These are phyloP conservation scores for Choristoneura rosaceana DNA, from an alignment of 2,888 invertebrate species.

Conservation along the genomic window DNA sequence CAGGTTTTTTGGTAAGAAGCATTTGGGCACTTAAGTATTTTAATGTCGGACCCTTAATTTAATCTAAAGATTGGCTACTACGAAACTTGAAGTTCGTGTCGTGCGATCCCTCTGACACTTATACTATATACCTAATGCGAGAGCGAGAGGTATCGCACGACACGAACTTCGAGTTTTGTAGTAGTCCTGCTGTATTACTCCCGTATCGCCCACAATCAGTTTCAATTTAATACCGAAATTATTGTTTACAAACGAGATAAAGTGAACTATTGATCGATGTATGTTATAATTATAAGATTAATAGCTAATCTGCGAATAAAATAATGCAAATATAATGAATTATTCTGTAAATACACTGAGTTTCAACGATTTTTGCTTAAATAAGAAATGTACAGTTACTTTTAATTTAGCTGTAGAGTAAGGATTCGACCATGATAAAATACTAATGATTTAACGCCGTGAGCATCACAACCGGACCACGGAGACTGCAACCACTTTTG, in stretches of 20 bases:
- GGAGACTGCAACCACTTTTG: constrained; percentile 64
- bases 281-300: constrained; percentile 24
- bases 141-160: too few relatives aligned
- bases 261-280: constrained; percentile 5
- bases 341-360: constrained; percentile 72
- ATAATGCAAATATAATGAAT: constrained; percentile 28
- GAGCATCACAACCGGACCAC: constrained; percentile 67
- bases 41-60: neutral
- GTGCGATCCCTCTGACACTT: too few relatives aligned
- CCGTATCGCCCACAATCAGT: neutral
- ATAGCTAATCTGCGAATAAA: constrained; percentile 35
- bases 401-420: constrained; percentile 66
- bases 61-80: too few relatives aligned
- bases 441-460: constrained; percentile 60
- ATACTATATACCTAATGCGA: too few relatives aligned
- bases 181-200: too few relatives aligned
- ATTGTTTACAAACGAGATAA: constrained; percentile 23
- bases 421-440: constrained; percentile 72
- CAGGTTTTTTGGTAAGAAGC: neutral
- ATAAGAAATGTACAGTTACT: constrained; percentile 71
- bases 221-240: neutral
- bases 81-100: too few relatives aligned
- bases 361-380: constrained; percentile 49
- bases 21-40: neutral
- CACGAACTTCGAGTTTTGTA: too few relatives aligned